phyloP scores from a whole-genome alignment of 2,888 invertebrate genomes.

The Stegophylla sp. region DNA sequence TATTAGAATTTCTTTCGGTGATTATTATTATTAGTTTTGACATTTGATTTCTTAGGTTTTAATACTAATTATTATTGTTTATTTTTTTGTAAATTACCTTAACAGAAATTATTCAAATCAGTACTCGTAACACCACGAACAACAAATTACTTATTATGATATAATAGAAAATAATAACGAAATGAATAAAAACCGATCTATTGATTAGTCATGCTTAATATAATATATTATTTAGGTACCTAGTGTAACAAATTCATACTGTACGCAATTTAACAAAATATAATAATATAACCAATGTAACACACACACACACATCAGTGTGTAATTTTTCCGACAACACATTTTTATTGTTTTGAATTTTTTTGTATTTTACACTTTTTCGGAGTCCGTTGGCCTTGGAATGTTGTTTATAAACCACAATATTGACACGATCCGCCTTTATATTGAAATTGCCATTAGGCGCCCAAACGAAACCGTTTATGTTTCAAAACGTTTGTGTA shows the following conservation, averaged over 20 bases:
- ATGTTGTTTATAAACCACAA: neutral
- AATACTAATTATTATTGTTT: no score
- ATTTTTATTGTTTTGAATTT: neutral
- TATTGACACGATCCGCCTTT: slow-evolving; percentile 1
- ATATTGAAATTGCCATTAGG: neutral
- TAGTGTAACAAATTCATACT: neutral
- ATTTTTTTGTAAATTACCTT: no score
- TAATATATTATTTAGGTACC: neutral
- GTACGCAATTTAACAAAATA: neutral
- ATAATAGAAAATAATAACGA: slow-evolving; percentile 1
- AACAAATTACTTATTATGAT: neutral
- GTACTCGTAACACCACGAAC: no score
- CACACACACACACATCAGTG: neutral
- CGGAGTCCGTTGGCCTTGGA: neutral
- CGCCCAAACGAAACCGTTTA: slow-evolving; percentile 41
- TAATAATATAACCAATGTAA: neutral
- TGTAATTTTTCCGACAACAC: neutral
- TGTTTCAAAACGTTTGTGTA: slow-evolving; percentile 48
- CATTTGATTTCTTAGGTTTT: no score
- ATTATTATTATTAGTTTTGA: no score
- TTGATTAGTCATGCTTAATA: slow-evolving; percentile 9
- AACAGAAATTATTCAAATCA: neutral
- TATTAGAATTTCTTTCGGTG: no score
- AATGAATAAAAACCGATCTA: slow-evolving; percentile 1
- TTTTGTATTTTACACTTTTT: neutral